Base-by-base conservation (phyloP, 2,888 invertebrate species). In the Idaea biselata region DNA sequence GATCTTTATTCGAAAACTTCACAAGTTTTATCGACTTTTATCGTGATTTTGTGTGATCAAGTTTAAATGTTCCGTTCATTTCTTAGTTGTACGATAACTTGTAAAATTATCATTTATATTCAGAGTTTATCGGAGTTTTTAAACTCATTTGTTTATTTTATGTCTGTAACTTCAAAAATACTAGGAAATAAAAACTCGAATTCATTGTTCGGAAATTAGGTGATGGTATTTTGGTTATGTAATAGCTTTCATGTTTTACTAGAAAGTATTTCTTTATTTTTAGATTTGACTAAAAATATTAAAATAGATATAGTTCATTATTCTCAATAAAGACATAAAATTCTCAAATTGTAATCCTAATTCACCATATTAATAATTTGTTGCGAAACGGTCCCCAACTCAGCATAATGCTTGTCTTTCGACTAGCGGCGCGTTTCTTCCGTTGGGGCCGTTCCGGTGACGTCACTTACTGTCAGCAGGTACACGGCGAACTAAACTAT, bases 1-100 rank as follows among this genome's bases (percentile, higher is more conserved):
- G 74, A 77, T 80, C 78, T 82, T 81, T 82, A 81, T 81, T 75
- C 67, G 76, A 72, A 77, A 81, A 81, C 75, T 81, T 81, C 59
- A 63, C 64, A 70, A 72, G 66, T 77, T 81, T 79, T 78, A 70
- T 74, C 65, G 65, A 72, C 60, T 67, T 67, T 66, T 69, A 68
- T 66, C 58, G 67, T 59, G 58, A 61, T 65, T 65, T 68, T 70
- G 66, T 69, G 67, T 68, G 71, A 68, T 67, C 67, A 68, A 66
- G 71, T 68, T 71, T 63, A 14, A 56, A 56, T 64, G 61, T 63
- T 62, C 67, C 63, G 70, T 68, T 71, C 64, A 63, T 63, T 67
- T 61, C 61, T 67, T 53, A 60, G 58, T 58, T 55, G 57, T 31
- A 61, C 58, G 55, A 61, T 55, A 61, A 58, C 31, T 25, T 53